Percentiles rank a stretch among this genome's conserved stretches.
phyloP scores from a whole-genome alignment of 2,888 invertebrate species.

The Ennomos fuscantarius region DNA sequence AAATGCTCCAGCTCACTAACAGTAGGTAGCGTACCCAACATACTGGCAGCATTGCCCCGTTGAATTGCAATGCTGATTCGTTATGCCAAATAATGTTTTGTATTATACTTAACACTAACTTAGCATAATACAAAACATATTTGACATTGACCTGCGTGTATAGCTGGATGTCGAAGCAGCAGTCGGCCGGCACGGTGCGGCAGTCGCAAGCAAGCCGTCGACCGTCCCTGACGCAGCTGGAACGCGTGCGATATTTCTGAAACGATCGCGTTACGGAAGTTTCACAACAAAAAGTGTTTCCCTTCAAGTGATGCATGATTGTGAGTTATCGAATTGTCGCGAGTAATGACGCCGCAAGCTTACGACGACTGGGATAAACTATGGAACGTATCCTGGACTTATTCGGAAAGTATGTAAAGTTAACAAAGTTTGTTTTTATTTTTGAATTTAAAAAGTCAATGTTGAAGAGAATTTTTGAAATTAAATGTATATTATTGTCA shows the following conservation, averaged over 20 bases:
- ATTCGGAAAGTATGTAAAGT: constrained; percentile 31
- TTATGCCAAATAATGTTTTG: no score
- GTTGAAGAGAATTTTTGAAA: no score
- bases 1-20: no score
- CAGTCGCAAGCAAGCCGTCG: constrained; percentile 17
- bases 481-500: no score
- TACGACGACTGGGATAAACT: constrained; percentile 40
- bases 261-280: constrained; percentile 16
- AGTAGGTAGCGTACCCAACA: no score
- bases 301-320: constrained; percentile 17
- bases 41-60: no score
- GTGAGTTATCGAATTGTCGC: constrained; percentile 19
- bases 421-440: constrained; percentile 1
- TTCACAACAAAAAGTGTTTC: constrained; percentile 8
- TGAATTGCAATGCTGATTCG: no score
- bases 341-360: constrained; percentile 22
- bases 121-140: no score
- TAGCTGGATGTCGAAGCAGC: not conserved
- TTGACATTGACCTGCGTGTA: constrained; percentile 16
- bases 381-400: constrained; percentile 41
- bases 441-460: not conserved
- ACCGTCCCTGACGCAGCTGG: constrained; percentile 1
- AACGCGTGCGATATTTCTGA: constrained; percentile 5
- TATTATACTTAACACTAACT: no score
- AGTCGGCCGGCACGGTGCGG: constrained; percentile 1